phyloP scores from a whole-genome alignment of 2,113 vertebrate species.

The Acanthisitta chloris region DNA sequence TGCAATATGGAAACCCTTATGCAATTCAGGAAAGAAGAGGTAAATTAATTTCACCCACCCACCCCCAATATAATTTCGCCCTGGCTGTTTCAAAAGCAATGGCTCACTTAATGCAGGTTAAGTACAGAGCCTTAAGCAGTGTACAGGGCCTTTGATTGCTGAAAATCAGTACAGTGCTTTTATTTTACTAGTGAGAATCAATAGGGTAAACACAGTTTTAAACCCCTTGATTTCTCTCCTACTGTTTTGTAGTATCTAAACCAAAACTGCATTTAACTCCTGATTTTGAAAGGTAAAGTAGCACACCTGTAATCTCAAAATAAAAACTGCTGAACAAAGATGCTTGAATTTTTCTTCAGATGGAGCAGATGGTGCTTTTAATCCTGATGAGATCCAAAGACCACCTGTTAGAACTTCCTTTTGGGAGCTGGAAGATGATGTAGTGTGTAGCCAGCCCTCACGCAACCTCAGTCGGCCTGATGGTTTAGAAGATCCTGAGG shows the following conservation, averaged over 20 bases:
- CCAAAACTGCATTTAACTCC: not conserved
- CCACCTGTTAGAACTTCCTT: conserved; percentile 85
- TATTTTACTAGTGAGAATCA: not conserved
- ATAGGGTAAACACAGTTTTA: not conserved
- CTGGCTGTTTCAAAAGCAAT: not conserved
- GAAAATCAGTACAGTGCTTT: not conserved
- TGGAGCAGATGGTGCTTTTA: conserved; percentile 89
- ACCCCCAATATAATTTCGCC: not conserved
- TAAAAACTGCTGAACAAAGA: not conserved
- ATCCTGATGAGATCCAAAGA: conserved; percentile 89
- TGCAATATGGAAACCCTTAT: conserved; percentile 94
- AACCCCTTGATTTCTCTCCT: not conserved
- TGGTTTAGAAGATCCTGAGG: conserved; percentile 90
- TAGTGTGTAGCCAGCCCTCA: conserved; percentile 94
- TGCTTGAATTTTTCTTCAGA: conserved; percentile 72
- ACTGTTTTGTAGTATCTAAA: not conserved
- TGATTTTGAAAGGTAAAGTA: not conserved
- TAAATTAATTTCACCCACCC: not conserved
- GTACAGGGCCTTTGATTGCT: not conserved
- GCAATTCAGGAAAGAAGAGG: conserved; percentile 83
- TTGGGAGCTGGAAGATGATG: conserved; percentile 88
- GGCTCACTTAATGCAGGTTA: not conserved
- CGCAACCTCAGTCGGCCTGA: conserved; percentile 93
- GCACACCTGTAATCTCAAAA: not conserved
- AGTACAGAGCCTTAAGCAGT: not conserved